Percentiles rank a stretch among this genome's conserved stretches.
Conservation (phyloP, 2,113 vertebrate species). For the Brachyhypopomus occidentalis region DNA sequence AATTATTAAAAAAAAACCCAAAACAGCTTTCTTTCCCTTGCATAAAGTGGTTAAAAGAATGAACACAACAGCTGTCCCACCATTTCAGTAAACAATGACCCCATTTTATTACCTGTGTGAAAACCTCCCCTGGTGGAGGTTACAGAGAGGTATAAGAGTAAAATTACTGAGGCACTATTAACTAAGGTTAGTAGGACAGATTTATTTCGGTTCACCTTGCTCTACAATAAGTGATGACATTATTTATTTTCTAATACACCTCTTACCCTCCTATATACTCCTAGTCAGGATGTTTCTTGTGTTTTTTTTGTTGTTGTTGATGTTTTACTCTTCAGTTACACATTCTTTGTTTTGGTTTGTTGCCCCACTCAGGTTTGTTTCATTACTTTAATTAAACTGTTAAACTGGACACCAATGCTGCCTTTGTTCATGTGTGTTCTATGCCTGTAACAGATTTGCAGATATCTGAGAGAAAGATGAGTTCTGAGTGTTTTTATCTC, state of each 20-base stretch:
- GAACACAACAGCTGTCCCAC: background rate
- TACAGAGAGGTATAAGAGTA: background rate
- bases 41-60: too few species aligned
- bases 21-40: too few species aligned
- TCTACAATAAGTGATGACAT: background rate
- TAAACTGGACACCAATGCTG: too few species aligned
- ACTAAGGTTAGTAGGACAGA: slow-evolving; percentile 15
- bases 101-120: slow-evolving; percentile 5
- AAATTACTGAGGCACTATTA: slow-evolving; percentile 8
- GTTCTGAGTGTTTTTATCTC: background rate
- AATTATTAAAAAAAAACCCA: too few species aligned
- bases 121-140: slow-evolving; percentile 1
- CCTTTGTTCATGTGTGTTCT: too few species aligned
- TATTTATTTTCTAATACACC: background rate
- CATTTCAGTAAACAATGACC: slow-evolving; percentile 3
- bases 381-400: too few species aligned
- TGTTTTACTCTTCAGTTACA: too few species aligned
- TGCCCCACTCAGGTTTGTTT: too few species aligned
- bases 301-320: too few species aligned
- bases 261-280: too few species aligned
- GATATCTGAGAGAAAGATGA: background rate
- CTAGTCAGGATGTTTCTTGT: too few species aligned
- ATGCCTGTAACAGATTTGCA: background rate
- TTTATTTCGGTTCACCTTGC: slow-evolving; percentile 17
- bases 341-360: too few species aligned